A percentile compares a stretch with the other conserved stretches of the same genome.
Conservation (phyloP, 2,888 invertebrate genomes). For the Eudemis profundana region DNA sequence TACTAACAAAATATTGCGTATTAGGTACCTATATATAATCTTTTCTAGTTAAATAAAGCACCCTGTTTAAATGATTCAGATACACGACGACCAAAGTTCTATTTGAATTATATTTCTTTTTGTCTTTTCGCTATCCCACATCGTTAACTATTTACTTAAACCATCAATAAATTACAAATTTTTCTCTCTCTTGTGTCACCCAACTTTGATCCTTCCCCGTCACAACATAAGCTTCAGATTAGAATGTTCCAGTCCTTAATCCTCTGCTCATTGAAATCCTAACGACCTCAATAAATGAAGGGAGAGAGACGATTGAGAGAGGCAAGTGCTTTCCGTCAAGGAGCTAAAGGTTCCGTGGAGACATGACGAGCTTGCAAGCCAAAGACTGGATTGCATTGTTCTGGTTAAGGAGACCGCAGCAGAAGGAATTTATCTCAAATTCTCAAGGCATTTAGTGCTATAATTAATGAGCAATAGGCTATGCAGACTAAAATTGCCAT, state of each 20-base stretch:
- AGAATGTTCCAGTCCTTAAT: conserved; percentile 10
- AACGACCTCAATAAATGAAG: conserved; percentile 40
- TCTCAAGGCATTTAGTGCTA: neutral
- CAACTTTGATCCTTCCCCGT: neutral
- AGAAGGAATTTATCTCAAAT: conserved; percentile 4
- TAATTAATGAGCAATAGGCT: too few species aligned
- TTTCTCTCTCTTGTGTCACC: neutral
- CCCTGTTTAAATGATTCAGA: too few species aligned
- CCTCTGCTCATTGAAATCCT: conserved; percentile 36
- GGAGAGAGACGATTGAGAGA: conserved; percentile 8
- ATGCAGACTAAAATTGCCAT: too few species aligned
- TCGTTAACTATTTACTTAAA: conserved; percentile 39
- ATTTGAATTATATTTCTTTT: conserved; percentile 13
- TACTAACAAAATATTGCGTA: too few species aligned
- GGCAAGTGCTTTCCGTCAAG: conserved; percentile 8
- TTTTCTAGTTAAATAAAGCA: too few species aligned
- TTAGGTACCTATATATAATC: too few species aligned
- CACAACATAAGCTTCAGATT: conserved; percentile 12
- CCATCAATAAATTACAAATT: conserved; percentile 34
- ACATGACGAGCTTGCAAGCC: neutral
- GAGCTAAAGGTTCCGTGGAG: neutral
- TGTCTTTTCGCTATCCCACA: conserved; percentile 16
- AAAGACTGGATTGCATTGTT: neutral
- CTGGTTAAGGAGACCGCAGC: neutral
- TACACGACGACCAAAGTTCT: neutral